A percentile compares a stretch with the other conserved stretches of the same genome.
phyloP scores from a whole-genome alignment of 1,140 invertebrate species.

The Euwallacea fornicatus region DNA sequence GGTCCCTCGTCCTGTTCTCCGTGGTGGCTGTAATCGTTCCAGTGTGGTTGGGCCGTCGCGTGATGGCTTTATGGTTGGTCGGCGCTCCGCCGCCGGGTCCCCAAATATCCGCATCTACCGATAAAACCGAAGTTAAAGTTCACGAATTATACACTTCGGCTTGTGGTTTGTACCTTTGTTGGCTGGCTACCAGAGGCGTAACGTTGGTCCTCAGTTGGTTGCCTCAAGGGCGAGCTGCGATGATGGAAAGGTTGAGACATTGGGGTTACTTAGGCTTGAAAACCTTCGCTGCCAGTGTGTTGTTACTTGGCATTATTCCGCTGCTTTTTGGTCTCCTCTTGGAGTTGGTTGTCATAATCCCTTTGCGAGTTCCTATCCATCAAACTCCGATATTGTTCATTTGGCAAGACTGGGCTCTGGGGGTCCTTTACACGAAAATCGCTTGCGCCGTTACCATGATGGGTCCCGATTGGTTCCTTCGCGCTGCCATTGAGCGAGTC shows the following conservation, averaged over 20 bases:
- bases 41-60: conserved; percentile 82
- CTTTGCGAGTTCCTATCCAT: conserved; percentile 87
- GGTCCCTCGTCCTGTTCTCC: conserved; percentile 82
- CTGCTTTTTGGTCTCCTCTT: conserved; percentile 89
- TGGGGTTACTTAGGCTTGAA: conserved; percentile 71
- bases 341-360: conserved; percentile 89
- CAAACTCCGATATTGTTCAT: conserved; percentile 95
- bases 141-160: conserved; percentile 97
- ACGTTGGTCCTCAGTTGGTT: conserved; percentile 83
- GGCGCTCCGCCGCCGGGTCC: conserved; percentile 57
- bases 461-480: conserved; percentile 94
- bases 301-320: conserved; percentile 89
- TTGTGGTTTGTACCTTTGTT: conserved; percentile 91
- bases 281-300: conserved; percentile 71
- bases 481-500: conserved; percentile 87
- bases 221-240: conserved; percentile 80
- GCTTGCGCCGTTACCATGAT: conserved; percentile 96
- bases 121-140: conserved; percentile 65
- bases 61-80: conserved; percentile 84
- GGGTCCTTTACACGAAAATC: conserved; percentile 96
- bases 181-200: conserved; percentile 78
- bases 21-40: conserved; percentile 85
- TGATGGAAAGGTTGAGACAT: conserved; percentile 72
- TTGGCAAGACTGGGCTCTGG: conserved; percentile 97
- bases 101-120: conserved; percentile 51